Evolutionary conservation across 2,113 vertebrate genomes (phyloP).

Genomic region (Hemibagrus wyckioides): DNA sequence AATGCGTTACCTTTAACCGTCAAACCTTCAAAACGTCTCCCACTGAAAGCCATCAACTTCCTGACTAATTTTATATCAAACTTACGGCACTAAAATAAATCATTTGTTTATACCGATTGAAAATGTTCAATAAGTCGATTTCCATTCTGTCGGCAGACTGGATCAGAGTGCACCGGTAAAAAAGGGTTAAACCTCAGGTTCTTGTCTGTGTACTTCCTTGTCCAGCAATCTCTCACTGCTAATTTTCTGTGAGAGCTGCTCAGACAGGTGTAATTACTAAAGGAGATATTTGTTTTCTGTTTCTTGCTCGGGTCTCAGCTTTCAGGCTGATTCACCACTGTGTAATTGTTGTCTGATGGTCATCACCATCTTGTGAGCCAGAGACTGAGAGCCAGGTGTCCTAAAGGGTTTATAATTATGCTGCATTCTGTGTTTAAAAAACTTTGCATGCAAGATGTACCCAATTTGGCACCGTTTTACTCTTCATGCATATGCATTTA

Average conservation of each 20-base stretch:
- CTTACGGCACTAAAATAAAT: too few species aligned
- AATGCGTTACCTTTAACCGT: too few species aligned
- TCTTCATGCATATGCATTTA: neutral
- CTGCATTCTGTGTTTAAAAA: neutral
- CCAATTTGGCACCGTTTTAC: neutral
- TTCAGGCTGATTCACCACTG: neutral
- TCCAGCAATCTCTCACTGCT: neutral
- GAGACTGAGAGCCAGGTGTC: neutral
- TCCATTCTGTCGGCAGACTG: too few species aligned
- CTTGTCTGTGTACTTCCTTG: neutral
- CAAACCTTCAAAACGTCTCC: too few species aligned
- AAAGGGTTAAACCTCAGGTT: neutral
- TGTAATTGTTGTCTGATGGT: neutral
- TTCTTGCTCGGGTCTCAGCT: neutral
- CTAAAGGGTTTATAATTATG: neutral
- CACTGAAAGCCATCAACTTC: too few species aligned
- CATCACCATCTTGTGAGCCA: neutral
- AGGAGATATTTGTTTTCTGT: neutral
- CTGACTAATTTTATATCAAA: too few species aligned
- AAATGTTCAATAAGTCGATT: too few species aligned
- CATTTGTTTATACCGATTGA: too few species aligned
- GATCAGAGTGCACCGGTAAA: too few species aligned
- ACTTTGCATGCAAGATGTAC: neutral
- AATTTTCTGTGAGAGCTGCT: neutral
- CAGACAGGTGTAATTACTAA: slow-evolving; percentile 32